Evolutionary conservation across 2,797 vertebrate species (phyloP), one percentile per base, ranked within the genome.

Genomic region (Lagorchestes hirsutus): DNA sequence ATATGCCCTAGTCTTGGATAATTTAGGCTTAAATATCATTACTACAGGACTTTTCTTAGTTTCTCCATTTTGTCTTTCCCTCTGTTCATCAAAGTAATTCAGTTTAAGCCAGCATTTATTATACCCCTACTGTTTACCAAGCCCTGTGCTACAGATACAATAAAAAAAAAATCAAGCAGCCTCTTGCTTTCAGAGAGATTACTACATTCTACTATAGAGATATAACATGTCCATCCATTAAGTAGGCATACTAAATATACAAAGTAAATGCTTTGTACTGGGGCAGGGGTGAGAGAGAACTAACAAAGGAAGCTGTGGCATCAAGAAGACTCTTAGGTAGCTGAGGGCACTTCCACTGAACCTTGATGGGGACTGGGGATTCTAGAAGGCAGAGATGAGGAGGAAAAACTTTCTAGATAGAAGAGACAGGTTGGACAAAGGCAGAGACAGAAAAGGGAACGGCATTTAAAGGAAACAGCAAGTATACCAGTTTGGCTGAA

Each of bases 31-130:
- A 46, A 82, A 82, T 46, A 3, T 46, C 9, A 82, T 82, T 82
- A 27, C 46, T 82, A 82, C 9, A 27, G 22, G 22, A 27, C 1
- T 0, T 46, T 82, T 40, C n/a, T 40, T 40, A 82, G 40, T 46
- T 82, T 82, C 74, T 46, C 40, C 18, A 3, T 5, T 40, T 94
- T 92, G 62, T 62, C 92, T 93, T 96, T 93, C 34, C 13, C 11
- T 22, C 28, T 52, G 11, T 56, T 94, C 56, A 10, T 93, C 22
- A 28, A 91, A 91, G 22, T 16, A 46, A 40, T 29, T 93, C 24
- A 54, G 54, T 91, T 54, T 82, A 94, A 90, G 10, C 2, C 22
- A 82, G 4, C 3, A 82, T 46, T 46, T 82, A 82, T 24, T 46
- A 82, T 82, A 46, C 3, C 9, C 22, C 40, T 82, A 46, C 1